phyloP scores from a whole-genome alignment of 1,140 invertebrate genomes.

The Drosophila eugracilis region DNA sequence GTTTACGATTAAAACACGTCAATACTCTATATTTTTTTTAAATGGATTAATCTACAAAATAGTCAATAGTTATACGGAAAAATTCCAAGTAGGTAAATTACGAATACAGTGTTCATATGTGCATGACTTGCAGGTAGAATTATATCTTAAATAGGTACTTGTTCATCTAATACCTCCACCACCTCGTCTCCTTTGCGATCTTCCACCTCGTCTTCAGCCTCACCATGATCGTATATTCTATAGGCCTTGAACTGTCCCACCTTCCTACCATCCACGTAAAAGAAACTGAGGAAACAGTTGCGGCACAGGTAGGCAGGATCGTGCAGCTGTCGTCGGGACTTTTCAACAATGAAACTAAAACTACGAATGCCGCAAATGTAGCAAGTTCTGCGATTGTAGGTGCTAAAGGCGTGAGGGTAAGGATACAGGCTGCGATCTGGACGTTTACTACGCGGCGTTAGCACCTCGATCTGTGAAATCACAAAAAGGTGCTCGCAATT shows the following conservation, averaged over 20 bases:
- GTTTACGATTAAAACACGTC: constrained; percentile 25
- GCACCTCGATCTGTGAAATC: constrained; percentile 89
- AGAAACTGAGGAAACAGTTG: constrained; percentile 88
- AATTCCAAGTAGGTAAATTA: background rate
- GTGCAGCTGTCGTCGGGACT: constrained; percentile 87
- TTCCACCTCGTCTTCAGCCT: constrained; percentile 5
- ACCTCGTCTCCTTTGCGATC: background rate
- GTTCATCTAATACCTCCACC: background rate
- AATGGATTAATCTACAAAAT: no score
- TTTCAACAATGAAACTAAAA: constrained; percentile 87
- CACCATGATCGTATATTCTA: constrained; percentile 71
- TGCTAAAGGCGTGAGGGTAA: constrained; percentile 85
- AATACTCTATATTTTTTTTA: background rate
- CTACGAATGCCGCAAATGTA: constrained; percentile 86
- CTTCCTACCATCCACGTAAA: constrained; percentile 88
- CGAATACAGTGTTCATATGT: no score
- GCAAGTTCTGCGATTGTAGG: constrained; percentile 84
- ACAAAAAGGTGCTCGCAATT: constrained; percentile 94
- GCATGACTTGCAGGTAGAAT: background rate
- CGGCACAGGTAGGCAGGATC: constrained; percentile 89
- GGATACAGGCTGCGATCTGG: constrained; percentile 85
- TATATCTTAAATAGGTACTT: background rate
- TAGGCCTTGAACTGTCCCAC: constrained; percentile 87
- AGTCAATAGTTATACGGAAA: no score
- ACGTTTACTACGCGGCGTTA: constrained; percentile 67